These are phyloP conservation scores for Lordiphosa fenestrarum DNA, from an alignment of 2,888 invertebrate species.

Conservation along the genomic window DNA sequence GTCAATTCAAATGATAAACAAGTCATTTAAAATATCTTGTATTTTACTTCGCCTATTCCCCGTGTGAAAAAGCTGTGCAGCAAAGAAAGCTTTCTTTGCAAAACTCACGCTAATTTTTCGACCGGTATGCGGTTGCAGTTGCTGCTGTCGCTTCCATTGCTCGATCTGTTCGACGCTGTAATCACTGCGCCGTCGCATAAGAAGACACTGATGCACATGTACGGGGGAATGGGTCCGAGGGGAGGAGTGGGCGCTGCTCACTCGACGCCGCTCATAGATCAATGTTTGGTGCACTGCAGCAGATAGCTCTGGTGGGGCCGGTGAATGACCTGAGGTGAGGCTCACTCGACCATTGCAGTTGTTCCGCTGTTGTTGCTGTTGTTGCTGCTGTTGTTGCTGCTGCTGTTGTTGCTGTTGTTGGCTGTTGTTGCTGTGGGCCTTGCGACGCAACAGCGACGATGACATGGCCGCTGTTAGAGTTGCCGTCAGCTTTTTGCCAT, in stretches of 20 bases:
- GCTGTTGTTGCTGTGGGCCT: constrained; percentile 41
- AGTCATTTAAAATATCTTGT: constrained; percentile 4
- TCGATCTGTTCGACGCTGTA: constrained; percentile 70
- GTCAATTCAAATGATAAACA: too few species aligned
- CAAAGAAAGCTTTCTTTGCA: background rate
- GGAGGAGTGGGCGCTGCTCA: constrained; percentile 50
- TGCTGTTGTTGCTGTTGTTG: constrained; percentile 36
- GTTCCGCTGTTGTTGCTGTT: constrained; percentile 18
- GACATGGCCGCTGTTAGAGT: constrained; percentile 64
- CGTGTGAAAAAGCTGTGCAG: too few species aligned
- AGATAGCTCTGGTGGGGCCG: constrained; percentile 33
- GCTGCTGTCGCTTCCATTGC: constrained; percentile 65
- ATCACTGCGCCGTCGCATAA: constrained; percentile 75
- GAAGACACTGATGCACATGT: constrained; percentile 66
- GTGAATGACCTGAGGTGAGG: constrained; percentile 67
- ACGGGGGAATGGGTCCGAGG: constrained; percentile 62
- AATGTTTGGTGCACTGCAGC: constrained; percentile 56
- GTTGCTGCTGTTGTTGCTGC: constrained; percentile 18
- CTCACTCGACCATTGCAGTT: constrained; percentile 65
- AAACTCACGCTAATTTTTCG: constrained; percentile 64
- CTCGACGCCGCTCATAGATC: constrained; percentile 60
- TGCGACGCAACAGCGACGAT: constrained; percentile 56
- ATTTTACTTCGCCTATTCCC: constrained; percentile 8
- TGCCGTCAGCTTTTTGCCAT: constrained; percentile 56
- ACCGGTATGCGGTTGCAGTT: constrained; percentile 44